Base-by-base conservation (phyloP, 2,888 invertebrate genomes). In the Sesamia inferens region DNA sequence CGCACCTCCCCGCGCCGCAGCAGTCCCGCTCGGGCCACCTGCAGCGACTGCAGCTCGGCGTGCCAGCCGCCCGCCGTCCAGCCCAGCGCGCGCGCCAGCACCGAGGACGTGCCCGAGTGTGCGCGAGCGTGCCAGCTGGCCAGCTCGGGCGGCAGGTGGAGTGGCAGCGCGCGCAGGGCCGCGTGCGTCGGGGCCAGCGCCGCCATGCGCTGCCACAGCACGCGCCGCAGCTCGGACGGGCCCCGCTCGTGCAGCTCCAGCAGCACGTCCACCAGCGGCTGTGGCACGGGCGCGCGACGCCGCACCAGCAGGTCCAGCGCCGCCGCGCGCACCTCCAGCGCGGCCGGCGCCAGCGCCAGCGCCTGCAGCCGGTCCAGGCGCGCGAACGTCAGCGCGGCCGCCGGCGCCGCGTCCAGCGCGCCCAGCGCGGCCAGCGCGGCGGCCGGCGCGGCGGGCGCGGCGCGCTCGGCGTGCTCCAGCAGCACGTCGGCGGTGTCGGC, bases 201-300 rank as follows among this genome's bases (percentile, higher is more conserved):
- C 19, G 8, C 83, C 85, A 92, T 79, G 65, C 92, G 90, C 89
- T 88, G 90, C 92, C 92, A 91, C 86, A 92, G 89, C 86, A 93
- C 76, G 76, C 93, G 93, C 22, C 89, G 91, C 90, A 93, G 90
- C 90, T 94, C 94, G 87, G 79, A 88, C 80, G 84, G 65, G 68
- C 83, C 71, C 76, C 82, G 79, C 79, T 0, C 24, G 74, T 82
- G 68, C 83, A 90, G 85, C 73, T 57, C 75, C 64, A 62, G 42
- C 72, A 88, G 89, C 72, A 84, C 68, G 57, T 70, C 78, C 64
- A 79, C 83, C 78, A 89, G 85, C 71, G 89, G 88, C 80, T 81
- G 81, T 77, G 87, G 81, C 78, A 78, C 58, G 55, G 44, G 47
- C 51, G 84, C 80, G 74, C 83, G 82, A 57, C 83, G 80, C 73